Base-by-base conservation (phyloP, 2,797 vertebrate genomes). In the Cuculus canorus region DNA sequence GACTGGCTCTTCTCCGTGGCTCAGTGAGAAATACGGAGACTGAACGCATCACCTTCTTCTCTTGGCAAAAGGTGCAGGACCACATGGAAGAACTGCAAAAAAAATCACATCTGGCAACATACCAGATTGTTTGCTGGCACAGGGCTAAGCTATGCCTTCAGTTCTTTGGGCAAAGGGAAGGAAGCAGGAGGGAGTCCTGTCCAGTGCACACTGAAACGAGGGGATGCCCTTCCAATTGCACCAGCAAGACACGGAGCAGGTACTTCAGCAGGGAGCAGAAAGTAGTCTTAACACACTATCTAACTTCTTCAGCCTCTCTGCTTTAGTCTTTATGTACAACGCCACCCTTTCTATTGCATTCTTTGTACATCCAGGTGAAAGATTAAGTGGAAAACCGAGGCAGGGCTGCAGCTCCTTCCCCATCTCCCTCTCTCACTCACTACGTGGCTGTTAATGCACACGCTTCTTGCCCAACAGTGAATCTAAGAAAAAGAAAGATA, bases 281-380 rank as follows among this genome's bases (percentile, higher is more conserved):
- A 90, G 11, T 5, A 61, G 15, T 19, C 52, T 65, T 33, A 81
- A 57, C 16, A 77, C 14, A 41, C 16, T 28, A n/a, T 7, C 17
- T 48, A 80, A 17, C 63, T 57, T 56, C 25, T 47, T 63, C 32
- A 27, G 47, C n/a, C 23, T 75, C 63, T 65, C 48, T 79, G 30
- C 35, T 33, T 61, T 66, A 47, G 22, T 24, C 25, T 5, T 54
- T 28, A 69, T 22, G 72, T 56, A 64, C 17, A 30, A 13, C 0
- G 0, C 52, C 1, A 9, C 3, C 5, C 4, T 9, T 75, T 64
- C 39, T 45, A 22, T 2, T 52, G 56, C 52, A 43, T n/a, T 33
- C 32, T 23, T 65, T 13, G 16, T 10, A 53, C 9, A 69, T 2
- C 8, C 2, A 2, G 61, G 37, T 13, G 24, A 6, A 80, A 86